Conservation (phyloP, 2,113 vertebrate species). For the Caretta caretta region DNA sequence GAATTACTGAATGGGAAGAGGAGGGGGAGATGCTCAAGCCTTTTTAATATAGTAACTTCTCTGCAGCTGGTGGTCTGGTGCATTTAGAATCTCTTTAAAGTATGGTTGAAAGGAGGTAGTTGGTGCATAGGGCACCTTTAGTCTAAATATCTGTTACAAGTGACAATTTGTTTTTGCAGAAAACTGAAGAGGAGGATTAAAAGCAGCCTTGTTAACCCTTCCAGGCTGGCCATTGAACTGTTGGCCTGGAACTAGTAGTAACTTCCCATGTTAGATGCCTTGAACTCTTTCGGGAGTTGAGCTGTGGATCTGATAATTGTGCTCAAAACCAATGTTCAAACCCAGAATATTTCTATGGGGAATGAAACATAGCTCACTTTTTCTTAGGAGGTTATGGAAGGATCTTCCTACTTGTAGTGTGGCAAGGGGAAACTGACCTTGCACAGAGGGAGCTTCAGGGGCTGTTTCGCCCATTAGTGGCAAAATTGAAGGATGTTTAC, state of each 20-base stretch:
- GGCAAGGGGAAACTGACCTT: not conserved
- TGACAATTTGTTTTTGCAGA: not conserved
- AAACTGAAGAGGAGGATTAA: fast-evolving
- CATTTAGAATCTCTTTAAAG: not conserved
- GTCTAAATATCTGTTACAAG: not conserved
- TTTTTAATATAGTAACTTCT: not conserved
- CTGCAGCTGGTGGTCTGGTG: too few species aligned
- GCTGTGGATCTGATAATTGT: not conserved
- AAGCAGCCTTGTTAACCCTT: not conserved
- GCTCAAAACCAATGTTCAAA: not conserved
- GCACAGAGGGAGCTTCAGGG: not conserved
- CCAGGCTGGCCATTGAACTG: not conserved
- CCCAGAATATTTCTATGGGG: not conserved
- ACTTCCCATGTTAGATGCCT: not conserved
- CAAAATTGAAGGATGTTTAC: not conserved
- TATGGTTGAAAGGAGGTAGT: not conserved
- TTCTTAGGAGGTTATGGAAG: not conserved
- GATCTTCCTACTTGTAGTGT: not conserved
- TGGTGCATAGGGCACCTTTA: not conserved
- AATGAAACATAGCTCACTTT: not conserved
- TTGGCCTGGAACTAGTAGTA: not conserved
- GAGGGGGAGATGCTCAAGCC: not conserved
- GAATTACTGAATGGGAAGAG: not conserved
- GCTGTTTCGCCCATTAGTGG: not conserved
- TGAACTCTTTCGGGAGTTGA: not conserved